phyloP scores from a whole-genome alignment of 2,888 invertebrate species.

The Camponotus fellah region DNA sequence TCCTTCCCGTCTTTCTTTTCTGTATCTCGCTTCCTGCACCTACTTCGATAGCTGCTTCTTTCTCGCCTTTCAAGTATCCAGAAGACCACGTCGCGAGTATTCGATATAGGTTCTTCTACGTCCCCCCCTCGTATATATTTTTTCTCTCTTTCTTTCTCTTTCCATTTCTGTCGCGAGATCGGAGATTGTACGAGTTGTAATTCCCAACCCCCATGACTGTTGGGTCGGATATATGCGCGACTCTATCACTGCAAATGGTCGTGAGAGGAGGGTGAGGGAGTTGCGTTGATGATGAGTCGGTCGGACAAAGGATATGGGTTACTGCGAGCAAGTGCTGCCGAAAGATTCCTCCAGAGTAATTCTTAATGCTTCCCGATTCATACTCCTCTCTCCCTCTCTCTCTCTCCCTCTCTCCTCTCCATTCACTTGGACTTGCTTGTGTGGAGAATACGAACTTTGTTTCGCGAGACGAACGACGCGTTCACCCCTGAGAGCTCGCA shows the following conservation, averaged over 20 bases:
- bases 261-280: conserved; percentile 45
- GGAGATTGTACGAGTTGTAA: conserved; percentile 33
- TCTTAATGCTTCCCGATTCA: conserved; percentile 13
- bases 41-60: neutral
- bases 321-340: conserved; percentile 60
- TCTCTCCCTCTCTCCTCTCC: too few relatives aligned
- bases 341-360: conserved; percentile 53
- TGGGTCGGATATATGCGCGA: conserved; percentile 46
- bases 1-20: neutral
- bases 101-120: conserved; percentile 13
- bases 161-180: neutral
- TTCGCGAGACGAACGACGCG: conserved; percentile 6
- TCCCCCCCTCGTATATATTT: conserved; percentile 18
- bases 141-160: conserved; percentile 21
- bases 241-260: conserved; percentile 57
- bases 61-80: conserved; percentile 23
- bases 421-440: conserved; percentile 9
- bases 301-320: conserved; percentile 66
- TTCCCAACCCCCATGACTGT: conserved; percentile 47
- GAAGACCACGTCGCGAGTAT: neutral
- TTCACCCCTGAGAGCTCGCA: conserved; percentile 14
- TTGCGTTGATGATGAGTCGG: conserved; percentile 11
- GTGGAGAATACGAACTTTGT: conserved; percentile 18
- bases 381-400: neutral
- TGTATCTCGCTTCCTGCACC: conserved; percentile 1